Percentiles rank a stretch among this genome's conserved stretches.
Conservation (phyloP, 2,113 vertebrate genomes). For the Oxyruncus cristatus region DNA sequence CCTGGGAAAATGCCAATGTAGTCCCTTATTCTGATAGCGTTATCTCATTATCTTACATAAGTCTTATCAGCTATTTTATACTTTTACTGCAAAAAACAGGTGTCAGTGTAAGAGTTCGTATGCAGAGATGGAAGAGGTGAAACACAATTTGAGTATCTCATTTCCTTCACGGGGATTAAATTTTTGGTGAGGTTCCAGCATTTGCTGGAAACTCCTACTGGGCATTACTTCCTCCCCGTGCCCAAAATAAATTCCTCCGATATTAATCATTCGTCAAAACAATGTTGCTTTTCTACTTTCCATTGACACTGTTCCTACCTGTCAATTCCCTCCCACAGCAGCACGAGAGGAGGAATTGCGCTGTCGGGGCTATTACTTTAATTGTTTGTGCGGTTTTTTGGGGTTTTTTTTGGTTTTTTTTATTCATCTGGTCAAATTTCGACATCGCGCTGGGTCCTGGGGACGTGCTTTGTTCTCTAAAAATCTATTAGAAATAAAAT, state of each 20-base stretch:
- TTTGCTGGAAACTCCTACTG: background rate
- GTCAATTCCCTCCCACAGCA: background rate
- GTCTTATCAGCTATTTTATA: background rate
- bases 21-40: background rate
- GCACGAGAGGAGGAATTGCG: background rate
- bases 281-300: background rate
- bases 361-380: background rate
- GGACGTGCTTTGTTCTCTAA: background rate
- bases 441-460: rapidly evolving
- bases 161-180: background rate
- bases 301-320: background rate
- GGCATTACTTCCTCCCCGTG: background rate
- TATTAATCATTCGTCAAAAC: background rate
- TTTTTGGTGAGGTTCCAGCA: background rate
- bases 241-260: background rate
- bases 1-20: rapidly evolving
- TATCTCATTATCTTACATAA: background rate
- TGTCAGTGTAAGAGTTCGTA: background rate
- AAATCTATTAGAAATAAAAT: background rate
- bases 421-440: background rate
- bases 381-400: too few relatives aligned
- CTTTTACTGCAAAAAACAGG: background rate
- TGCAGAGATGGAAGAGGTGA: background rate
- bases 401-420: background rate
- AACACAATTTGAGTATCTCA: background rate